Conservation (phyloP, 2,888 invertebrate species). For the Eupithecia exiguata region DNA sequence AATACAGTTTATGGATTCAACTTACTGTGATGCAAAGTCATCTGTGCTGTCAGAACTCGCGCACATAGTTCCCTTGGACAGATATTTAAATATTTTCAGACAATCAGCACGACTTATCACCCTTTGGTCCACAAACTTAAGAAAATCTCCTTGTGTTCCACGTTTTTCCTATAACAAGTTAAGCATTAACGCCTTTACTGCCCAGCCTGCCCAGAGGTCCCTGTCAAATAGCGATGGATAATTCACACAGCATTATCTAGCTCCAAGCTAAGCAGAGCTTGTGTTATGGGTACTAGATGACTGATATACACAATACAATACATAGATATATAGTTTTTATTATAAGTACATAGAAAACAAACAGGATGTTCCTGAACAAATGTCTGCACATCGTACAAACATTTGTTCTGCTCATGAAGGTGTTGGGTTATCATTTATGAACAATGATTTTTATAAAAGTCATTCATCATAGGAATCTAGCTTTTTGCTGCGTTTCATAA, state of each 20-base stretch:
- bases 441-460: not conserved
- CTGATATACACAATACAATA: too few relatives aligned
- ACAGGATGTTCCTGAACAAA: too few relatives aligned
- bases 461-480: not conserved
- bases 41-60: conserved; percentile 33
- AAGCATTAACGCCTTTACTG: not conserved
- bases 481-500: not conserved
- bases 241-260: too few relatives aligned
- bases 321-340: too few relatives aligned
- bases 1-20: too few relatives aligned
- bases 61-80: conserved; percentile 46
- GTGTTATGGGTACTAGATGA: too few relatives aligned
- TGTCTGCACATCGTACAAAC: too few relatives aligned
- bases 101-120: conserved; percentile 41
- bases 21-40: conserved; percentile 48
- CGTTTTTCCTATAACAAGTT: conserved; percentile 15
- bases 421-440: not conserved
- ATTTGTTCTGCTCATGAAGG: too few relatives aligned
- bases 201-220: too few relatives aligned
- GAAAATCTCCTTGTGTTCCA: not conserved
- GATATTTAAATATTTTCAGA: conserved; percentile 10
- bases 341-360: too few relatives aligned
- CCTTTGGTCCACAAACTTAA: conserved; percentile 36
- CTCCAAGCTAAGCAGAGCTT: too few relatives aligned
- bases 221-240: too few relatives aligned